phyloP scores from a whole-genome alignment of 2,113 vertebrate species.

The Piprites chloris region DNA sequence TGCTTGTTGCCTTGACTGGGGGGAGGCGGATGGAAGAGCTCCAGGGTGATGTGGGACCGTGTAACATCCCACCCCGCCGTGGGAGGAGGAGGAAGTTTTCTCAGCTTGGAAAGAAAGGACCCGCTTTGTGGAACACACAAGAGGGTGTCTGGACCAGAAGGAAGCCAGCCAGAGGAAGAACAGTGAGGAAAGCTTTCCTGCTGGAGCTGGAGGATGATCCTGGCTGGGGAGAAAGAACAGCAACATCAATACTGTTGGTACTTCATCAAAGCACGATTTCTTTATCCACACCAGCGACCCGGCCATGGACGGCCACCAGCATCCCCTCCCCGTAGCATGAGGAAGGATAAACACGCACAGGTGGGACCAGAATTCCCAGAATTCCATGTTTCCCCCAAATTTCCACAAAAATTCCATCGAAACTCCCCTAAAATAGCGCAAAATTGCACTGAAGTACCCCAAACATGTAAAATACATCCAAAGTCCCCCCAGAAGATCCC shows the following conservation, averaged over 20 bases:
- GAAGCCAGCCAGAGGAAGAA: not conserved
- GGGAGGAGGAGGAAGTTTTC: not conserved
- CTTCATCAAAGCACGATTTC: not conserved
- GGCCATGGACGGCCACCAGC: not conserved
- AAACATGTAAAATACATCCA: too few species aligned
- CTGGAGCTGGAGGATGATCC: not conserved
- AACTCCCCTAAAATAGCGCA: too few species aligned
- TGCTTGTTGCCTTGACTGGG: not conserved
- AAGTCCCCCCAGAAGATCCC: too few species aligned
- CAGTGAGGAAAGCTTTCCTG: not conserved
- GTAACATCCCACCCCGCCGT: not conserved
- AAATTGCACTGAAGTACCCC: too few species aligned
- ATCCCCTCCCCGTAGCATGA: not conserved
- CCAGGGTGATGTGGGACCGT: fast-evolving
- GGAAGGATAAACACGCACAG: too few species aligned
- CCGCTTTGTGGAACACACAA: not conserved
- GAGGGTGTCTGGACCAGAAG: not conserved
- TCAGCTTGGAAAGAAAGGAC: not conserved
- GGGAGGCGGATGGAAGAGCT: not conserved
- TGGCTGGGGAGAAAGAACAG: not conserved
- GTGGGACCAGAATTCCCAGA: too few species aligned
- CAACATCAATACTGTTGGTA: not conserved
- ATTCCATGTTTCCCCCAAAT: too few species aligned
- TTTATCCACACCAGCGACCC: not conserved
- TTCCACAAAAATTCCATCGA: too few species aligned